Evolutionary conservation across 53 echinoderm and acorn worm genomes (phyloP).

Genomic region (Zoroaster sp.): DNA sequence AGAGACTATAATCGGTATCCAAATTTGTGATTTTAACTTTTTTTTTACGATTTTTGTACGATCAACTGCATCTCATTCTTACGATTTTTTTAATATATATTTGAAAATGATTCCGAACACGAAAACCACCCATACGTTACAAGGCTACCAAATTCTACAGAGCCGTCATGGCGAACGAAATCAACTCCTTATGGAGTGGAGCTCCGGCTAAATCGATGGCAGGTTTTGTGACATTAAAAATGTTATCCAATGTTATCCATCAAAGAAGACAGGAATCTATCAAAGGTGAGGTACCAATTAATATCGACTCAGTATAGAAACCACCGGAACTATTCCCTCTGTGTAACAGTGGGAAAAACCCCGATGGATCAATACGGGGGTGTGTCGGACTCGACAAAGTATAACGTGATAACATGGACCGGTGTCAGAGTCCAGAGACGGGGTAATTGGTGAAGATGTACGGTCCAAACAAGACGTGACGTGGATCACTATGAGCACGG

Average conservation of each 20-base stretch:
- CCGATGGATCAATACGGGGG: neutral
- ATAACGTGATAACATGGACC: neutral
- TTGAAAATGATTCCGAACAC: neutral
- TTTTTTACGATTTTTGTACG: neutral
- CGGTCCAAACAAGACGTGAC: neutral
- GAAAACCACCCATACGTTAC: neutral
- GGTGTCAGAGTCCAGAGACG: neutral
- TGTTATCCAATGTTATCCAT: slow-evolving; percentile 4
- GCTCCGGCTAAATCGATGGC: neutral
- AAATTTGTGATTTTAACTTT: neutral
- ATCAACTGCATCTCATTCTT: neutral
- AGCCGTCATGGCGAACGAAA: neutral
- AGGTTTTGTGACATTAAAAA: neutral
- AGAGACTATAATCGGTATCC: neutral
- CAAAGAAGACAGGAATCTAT: neutral
- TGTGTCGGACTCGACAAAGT: neutral
- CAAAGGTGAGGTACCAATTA: neutral
- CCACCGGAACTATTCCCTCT: slow-evolving; percentile 12
- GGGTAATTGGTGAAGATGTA: neutral
- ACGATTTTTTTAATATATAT: neutral
- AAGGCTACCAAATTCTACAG: neutral
- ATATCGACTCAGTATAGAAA: slow-evolving; percentile 12
- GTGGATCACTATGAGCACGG: neutral
- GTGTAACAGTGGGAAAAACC: neutral
- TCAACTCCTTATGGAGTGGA: neutral